A percentile compares a stretch with the other conserved stretches of the same genome.
These are phyloP conservation scores for Matsumurasca onukii DNA, from an alignment of 1,140 invertebrate genomes.

Conservation along the genomic window DNA sequence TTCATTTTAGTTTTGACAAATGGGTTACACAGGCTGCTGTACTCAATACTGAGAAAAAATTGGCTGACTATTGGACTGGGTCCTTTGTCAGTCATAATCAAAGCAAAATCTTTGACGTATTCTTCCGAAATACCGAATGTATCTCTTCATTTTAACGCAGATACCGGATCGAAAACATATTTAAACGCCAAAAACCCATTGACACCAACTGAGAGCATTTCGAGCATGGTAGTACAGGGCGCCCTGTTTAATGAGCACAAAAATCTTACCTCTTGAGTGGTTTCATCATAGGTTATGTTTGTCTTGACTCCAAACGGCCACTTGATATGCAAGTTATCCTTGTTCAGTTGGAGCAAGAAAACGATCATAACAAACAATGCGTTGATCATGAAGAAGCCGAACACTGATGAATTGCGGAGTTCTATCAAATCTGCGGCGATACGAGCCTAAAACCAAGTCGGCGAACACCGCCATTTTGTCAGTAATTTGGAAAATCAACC, in stretches of 20 bases:
- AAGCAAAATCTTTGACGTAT: too few relatives aligned
- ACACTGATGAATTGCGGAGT: conserved; percentile 89
- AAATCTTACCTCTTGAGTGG: conserved; percentile 79
- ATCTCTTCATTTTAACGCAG: too few relatives aligned
- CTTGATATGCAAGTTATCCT: conserved; percentile 89
- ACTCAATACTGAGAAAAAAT: too few relatives aligned
- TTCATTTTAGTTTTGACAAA: too few relatives aligned
- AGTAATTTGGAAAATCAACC: too few relatives aligned
- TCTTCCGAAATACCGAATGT: too few relatives aligned
- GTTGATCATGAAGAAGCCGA: conserved; percentile 98
- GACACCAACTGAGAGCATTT: too few relatives aligned
- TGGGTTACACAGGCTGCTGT: too few relatives aligned
- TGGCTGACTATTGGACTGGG: too few relatives aligned
- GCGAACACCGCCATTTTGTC: conserved; percentile 1
- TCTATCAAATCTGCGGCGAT: conserved; percentile 89
- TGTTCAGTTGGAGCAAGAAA: conserved; percentile 95
- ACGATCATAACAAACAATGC: conserved; percentile 97
- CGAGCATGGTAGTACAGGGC: background rate
- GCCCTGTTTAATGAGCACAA: background rate
- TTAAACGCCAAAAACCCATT: too few relatives aligned
- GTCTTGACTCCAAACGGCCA: conserved; percentile 93
- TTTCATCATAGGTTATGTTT: conserved; percentile 88
- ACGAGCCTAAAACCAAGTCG: conserved; percentile 66
- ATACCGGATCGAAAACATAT: too few relatives aligned
- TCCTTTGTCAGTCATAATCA: too few relatives aligned